Percentiles rank a stretch among this genome's conserved stretches.
These are phyloP conservation scores for Boloria selene DNA, from an alignment of 2,888 invertebrate genomes.

Conservation along the genomic window DNA sequence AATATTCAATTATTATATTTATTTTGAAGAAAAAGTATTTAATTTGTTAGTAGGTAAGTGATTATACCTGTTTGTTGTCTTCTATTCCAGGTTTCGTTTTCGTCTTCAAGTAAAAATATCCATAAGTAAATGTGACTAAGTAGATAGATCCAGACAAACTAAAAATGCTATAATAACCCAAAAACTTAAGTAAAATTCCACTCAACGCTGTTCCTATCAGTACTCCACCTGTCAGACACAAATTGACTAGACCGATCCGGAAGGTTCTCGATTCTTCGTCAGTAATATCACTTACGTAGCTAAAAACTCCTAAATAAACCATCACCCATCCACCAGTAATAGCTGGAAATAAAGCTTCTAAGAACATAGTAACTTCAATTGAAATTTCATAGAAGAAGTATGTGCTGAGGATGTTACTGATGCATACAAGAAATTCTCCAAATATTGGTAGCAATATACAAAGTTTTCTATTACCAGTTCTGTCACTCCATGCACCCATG, in stretches of 20 bases:
- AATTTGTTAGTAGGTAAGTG: background rate
- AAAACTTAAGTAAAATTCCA: constrained; percentile 70
- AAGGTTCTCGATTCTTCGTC: constrained; percentile 79
- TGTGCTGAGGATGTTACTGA: constrained; percentile 77
- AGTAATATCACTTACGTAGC: constrained; percentile 84
- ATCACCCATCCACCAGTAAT: constrained; percentile 81
- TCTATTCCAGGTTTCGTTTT: constrained; percentile 58
- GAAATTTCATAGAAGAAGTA: constrained; percentile 79
- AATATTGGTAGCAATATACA: constrained; percentile 80
- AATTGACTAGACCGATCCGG: constrained; percentile 83
- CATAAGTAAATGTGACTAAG: constrained; percentile 68
- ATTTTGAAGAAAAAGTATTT: too few species aligned
- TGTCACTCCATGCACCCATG: constrained; percentile 84
- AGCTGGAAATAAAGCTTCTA: constrained; percentile 79
- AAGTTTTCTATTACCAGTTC: constrained; percentile 80
- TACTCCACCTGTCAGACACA: constrained; percentile 81
- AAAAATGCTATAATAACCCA: constrained; percentile 74
- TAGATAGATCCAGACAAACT: constrained; percentile 61
- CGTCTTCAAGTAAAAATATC: constrained; percentile 56
- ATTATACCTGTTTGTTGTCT: constrained; percentile 55
- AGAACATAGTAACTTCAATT: constrained; percentile 78
- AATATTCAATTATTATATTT: background rate
- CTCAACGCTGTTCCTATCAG: constrained; percentile 81
- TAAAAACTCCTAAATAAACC: constrained; percentile 82
- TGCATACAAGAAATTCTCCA: constrained; percentile 75